These are phyloP conservation scores for Ostrea denselamellosa DNA, from an alignment of 1,140 invertebrate genomes.

Conservation along the genomic window DNA sequence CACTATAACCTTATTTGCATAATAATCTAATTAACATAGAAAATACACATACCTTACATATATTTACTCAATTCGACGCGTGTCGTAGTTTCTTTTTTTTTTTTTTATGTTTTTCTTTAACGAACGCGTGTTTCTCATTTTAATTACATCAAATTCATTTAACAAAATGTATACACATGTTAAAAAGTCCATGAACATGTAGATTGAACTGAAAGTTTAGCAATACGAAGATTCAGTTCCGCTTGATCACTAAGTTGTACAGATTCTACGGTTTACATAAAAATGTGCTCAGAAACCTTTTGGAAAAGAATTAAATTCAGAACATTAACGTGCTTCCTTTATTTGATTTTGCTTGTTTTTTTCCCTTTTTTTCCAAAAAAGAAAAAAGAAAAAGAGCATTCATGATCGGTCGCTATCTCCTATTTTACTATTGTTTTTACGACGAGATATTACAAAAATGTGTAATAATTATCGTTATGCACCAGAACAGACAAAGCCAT, in stretches of 20 bases:
- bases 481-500: not conserved
- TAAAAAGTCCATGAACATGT: too few relatives aligned
- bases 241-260: too few relatives aligned
- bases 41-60: not conserved
- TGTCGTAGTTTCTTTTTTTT: not conserved
- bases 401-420: not conserved
- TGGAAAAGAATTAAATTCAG: not conserved
- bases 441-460: not conserved
- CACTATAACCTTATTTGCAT: not conserved
- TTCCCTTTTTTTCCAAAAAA: not conserved
- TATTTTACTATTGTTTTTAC: not conserved
- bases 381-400: not conserved
- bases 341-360: not conserved
- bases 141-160: too few relatives aligned
- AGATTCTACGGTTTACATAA: too few relatives aligned
- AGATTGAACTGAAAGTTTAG: too few relatives aligned
- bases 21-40: conserved; percentile 1
- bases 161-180: too few relatives aligned
- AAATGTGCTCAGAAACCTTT: too few relatives aligned
- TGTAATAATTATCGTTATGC: conserved; percentile 14
- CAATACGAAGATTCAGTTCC: too few relatives aligned
- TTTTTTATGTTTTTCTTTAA: not conserved
- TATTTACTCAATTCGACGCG: not conserved
- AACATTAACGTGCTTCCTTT: not conserved
- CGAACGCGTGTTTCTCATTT: not conserved